Base-by-base conservation (phyloP, 2,888 invertebrate genomes). In the Epinotia nisella region DNA sequence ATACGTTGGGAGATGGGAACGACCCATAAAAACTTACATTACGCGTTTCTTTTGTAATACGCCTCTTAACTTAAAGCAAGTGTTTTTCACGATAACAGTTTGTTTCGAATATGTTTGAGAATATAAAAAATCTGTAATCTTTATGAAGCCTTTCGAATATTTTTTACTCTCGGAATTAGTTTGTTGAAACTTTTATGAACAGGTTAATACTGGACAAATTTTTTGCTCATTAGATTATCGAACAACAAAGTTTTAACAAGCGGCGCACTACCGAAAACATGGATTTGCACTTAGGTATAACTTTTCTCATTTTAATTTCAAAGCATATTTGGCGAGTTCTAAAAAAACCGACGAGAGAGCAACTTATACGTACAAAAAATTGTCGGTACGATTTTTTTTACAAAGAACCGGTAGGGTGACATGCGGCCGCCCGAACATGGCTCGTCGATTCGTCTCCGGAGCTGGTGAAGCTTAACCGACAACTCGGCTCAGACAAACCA, bases 371-470 rank as follows among this genome's bases (percentile, higher is more conserved):
- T 60, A 75, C 69, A 74, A 74, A 49, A 75, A 76, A 70, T 68
- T 70, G 71, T 74, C 83, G 78, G 80, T 82, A 84, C 80, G 78
- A 86, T 83, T 85, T 87, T 84, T 83, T 81, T 85, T 78, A 81
- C 85, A 86, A 86, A 84, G 86, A 88, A 85, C 84, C 80, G 80
- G 81, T 77, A 78, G 84, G 81, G 82, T 85, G 86, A 86, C 84
- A 83, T 83, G 81, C 82, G 81, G 77, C 81, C 78, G 80, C 81
- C 82, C 82, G 84, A 88, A 62, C 87, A 83, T 82, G 85, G 85
- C 79, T 80, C 81, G 80, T 81, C 80, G 77, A 56, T n/a, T n/a
- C n/a, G n/a, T n/a, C n/a, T n/a, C n/a, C n/a, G n/a, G n/a, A n/a
- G n/a, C n/a, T n/a, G n/a, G n/a, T n/a, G n/a, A n/a, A n/a, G n/a